Evolutionary conservation across 2,797 vertebrate genomes (phyloP), one percentile per base, ranked within the genome.

Genomic region (Morelia viridis): DNA sequence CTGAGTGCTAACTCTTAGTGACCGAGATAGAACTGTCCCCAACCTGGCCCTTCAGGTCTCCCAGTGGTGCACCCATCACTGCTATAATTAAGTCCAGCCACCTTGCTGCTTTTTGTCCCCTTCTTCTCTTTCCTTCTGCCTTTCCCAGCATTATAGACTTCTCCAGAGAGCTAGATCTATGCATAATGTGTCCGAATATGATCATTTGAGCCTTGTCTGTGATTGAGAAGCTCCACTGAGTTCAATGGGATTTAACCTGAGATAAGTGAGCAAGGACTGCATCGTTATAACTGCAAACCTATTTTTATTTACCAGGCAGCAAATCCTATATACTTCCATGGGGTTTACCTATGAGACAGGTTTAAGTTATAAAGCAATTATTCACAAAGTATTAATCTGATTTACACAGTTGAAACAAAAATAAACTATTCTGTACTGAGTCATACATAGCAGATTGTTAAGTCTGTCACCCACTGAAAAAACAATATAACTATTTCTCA

Each of bases 401-500:
- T 85, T 57, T 9, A 35, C 28, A 86, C 85, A 31, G 31, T 41
- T 87, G 12, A 61, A 87, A 41, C 2, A 10, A 58, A 61, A 87
- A n/a, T 5, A 58, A 10, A 35, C 12, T n/a, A 22, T 26, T 24
- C 53, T 11, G 19, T 84, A 60, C 88, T 58, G n/a, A 0, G 0
- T 2, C 4, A 41, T 71, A 12, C 1, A 11, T 6, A 65, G 41
- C 1, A 0, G 2, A 0, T 5, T 4, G 1, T 26, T 61, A 1
- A 94, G 86, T 1, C 88, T 0, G 0, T 28, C 46, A 84, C 0
- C 50, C 76, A 60, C 56, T 10, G 60, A 50, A 53, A 46, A 0
- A 0, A 13, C 19, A 88, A 53, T 80, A 53, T 0, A 62, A 31
- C 31, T 7, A 85, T 50, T 53, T 4, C 98, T 97, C 93, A 99